Evolutionary conservation across 2,113 vertebrate genomes (phyloP).

Genomic region (Columbina picui): DNA sequence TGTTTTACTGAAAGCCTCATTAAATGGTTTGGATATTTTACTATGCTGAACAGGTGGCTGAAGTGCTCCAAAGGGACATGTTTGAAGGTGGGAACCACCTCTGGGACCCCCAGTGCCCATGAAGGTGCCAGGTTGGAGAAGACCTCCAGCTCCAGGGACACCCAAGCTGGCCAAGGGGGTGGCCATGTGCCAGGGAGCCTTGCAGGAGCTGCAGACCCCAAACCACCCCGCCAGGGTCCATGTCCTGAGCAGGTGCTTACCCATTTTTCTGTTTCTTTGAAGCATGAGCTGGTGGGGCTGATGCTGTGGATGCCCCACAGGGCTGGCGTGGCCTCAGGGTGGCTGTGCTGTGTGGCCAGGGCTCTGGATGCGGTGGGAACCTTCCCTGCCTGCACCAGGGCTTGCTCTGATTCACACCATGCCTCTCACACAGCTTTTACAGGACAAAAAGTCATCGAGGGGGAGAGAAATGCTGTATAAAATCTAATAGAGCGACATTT

Average conservation of each 20-base stretch:
- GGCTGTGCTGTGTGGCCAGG: neutral
- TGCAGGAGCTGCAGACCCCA: neutral
- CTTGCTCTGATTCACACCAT: neutral
- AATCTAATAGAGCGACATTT: neutral
- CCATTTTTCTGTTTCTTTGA: neutral
- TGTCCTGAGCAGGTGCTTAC: neutral
- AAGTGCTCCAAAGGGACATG: neutral
- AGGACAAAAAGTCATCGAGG: neutral
- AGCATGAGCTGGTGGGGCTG: fast-evolving
- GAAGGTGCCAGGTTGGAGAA: neutral
- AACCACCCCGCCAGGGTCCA: neutral
- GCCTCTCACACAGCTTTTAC: neutral
- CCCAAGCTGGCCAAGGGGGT: neutral
- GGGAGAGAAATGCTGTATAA: neutral
- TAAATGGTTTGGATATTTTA: neutral
- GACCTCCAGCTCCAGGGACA: neutral
- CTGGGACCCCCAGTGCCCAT: fast-evolving
- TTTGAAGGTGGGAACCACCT: neutral
- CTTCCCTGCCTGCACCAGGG: neutral
- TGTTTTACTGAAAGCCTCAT: neutral
- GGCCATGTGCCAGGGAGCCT: neutral
- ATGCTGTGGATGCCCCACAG: fast-evolving
- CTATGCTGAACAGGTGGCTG: neutral
- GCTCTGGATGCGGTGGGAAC: neutral
- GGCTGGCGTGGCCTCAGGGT: fast-evolving